These are phyloP conservation scores for Oreortyx pictus DNA, from an alignment of 2,797 vertebrate genomes.

Conservation along the genomic window DNA sequence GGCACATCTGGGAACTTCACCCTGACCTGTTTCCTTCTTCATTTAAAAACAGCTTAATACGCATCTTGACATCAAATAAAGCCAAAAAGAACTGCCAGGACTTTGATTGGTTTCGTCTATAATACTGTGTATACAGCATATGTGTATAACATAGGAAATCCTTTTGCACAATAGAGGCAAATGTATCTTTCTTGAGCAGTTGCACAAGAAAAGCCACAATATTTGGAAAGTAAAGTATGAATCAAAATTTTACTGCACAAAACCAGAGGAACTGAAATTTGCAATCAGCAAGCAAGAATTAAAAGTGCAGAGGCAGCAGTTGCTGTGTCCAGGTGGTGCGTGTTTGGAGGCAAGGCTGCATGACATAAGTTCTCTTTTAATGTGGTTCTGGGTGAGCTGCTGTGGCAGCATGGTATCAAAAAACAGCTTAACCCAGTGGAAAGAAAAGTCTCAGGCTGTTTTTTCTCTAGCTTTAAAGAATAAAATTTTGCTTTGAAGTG, in stretches of 20 bases:
- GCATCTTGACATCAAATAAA: not conserved
- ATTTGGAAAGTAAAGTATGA: constrained; percentile 67
- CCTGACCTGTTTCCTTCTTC: not conserved
- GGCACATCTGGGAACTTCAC: not conserved
- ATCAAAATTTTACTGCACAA: constrained; percentile 60
- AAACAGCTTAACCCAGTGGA: not conserved
- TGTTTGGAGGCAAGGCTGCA: constrained; percentile 13
- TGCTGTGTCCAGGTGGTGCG: constrained; percentile 38
- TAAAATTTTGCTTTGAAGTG: constrained; percentile 19
- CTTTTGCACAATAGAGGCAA: constrained; percentile 22
- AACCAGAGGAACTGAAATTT: constrained; percentile 73
- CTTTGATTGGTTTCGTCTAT: not conserved
- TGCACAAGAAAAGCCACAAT: constrained; percentile 64
- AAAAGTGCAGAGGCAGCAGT: constrained; percentile 64
- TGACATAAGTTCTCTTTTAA: constrained; percentile 41
- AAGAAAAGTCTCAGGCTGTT: not conserved
- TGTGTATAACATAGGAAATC: not conserved
- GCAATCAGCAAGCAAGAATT: constrained; percentile 46
- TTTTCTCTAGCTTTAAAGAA: not conserved
- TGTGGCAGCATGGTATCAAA: not conserved
- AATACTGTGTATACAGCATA: not conserved
- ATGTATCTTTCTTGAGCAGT: constrained; percentile 34
- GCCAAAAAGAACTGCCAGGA: not conserved
- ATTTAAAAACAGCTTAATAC: not conserved
- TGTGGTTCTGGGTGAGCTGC: constrained; percentile 40